These are phyloP conservation scores for Invenusta paracnida DNA, from an alignment of 2,888 invertebrate species.

Conservation along the genomic window DNA sequence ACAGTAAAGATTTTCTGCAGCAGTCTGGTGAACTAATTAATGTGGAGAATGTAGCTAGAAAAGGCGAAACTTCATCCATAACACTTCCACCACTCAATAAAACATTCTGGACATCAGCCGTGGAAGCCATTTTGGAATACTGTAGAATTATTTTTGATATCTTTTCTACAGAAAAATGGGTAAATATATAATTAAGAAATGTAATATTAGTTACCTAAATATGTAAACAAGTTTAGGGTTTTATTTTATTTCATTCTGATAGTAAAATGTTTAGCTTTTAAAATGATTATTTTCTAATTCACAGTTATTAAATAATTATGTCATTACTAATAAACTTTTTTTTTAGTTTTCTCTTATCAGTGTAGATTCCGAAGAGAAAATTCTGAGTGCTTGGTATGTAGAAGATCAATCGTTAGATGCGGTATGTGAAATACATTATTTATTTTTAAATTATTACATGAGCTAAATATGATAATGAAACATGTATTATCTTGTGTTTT, in stretches of 20 bases:
- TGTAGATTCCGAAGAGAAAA: conserved; percentile 37
- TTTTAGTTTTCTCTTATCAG: conserved; percentile 36
- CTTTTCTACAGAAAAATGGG: conserved; percentile 82
- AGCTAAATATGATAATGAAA: not conserved
- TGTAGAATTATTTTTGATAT: conserved; percentile 93
- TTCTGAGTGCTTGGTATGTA: conserved; percentile 42
- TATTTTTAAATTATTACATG: not conserved
- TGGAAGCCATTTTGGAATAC: conserved; percentile 69
- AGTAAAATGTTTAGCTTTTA: too few species aligned
- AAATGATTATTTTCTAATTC: not conserved
- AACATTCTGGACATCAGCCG: conserved; percentile 34
- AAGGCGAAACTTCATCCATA: not conserved
- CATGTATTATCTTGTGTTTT: not conserved
- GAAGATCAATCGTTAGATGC: conserved; percentile 37
- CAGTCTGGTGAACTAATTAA: not conserved
- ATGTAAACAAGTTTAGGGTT: too few species aligned
- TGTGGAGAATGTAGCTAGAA: not conserved
- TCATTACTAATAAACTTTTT: not conserved
- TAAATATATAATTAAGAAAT: too few species aligned
- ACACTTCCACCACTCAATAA: conserved; percentile 17
- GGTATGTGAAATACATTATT: not conserved
- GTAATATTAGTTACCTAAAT: too few species aligned
- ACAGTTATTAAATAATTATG: too few species aligned
- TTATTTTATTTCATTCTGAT: too few species aligned
- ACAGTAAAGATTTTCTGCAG: not conserved